These are phyloP conservation scores for Pogonophryne albipinna DNA, from an alignment of 2,797 vertebrate genomes.

Conservation along the genomic window DNA sequence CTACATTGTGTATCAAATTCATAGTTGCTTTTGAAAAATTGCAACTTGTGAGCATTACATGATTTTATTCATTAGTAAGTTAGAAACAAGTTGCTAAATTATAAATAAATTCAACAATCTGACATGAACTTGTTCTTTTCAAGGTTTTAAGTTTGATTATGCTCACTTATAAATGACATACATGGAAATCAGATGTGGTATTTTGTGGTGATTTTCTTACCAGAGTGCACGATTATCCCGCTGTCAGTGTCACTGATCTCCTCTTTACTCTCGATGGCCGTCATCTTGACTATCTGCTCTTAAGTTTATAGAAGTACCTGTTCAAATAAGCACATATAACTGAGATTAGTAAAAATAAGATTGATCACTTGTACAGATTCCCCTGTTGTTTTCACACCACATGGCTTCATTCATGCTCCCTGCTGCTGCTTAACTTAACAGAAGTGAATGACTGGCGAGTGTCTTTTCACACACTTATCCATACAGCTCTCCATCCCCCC, in stretches of 20 bases:
- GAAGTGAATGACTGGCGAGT: conserved; percentile 74
- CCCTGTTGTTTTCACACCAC: conserved; percentile 35
- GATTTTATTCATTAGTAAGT: neutral
- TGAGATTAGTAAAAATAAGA: conserved; percentile 24
- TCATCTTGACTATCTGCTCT: conserved; percentile 64
- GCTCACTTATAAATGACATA: neutral
- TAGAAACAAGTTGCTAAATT: neutral
- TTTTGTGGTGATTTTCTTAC: conserved; percentile 72
- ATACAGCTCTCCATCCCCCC: conserved; percentile 63
- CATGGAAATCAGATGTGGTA: neutral
- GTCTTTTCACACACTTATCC: conserved; percentile 78
- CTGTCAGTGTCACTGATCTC: conserved; percentile 93
- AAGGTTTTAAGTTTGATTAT: neutral
- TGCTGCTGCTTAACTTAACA: conserved; percentile 72
- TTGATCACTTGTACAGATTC: neutral
- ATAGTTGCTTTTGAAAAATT: conserved; percentile 2
- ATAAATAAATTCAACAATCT: neutral
- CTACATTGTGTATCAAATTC: neutral
- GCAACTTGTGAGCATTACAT: neutral
- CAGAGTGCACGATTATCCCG: conserved; percentile 92
- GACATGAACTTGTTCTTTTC: neutral
- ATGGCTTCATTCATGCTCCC: conserved; percentile 54
- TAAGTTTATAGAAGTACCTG: conserved; percentile 62
- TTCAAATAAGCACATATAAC: conserved; percentile 42
- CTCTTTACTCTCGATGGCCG: conserved; percentile 88